These are phyloP conservation scores for Acanthoscelides obtectus DNA, from an alignment of 2,888 invertebrate genomes.

Conservation along the genomic window DNA sequence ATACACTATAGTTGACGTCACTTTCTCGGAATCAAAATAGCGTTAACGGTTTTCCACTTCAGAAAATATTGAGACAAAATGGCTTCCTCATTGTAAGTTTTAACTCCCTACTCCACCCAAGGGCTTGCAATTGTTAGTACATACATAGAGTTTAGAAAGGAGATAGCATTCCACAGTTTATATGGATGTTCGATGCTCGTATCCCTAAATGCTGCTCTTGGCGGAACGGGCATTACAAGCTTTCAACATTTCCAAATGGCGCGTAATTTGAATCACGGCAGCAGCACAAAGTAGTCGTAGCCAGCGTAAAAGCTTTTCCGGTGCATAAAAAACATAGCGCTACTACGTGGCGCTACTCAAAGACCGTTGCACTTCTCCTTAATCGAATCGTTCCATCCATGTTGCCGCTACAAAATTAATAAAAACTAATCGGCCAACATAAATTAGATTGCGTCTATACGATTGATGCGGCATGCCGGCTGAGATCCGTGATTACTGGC, in stretches of 20 bases:
- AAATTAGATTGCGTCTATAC: background rate
- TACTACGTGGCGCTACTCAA: background rate
- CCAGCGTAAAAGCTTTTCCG: background rate
- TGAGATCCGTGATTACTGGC: background rate
- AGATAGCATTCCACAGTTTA: too few relatives aligned
- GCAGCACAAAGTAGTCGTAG: background rate
- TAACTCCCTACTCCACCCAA: too few relatives aligned
- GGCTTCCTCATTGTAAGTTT: too few relatives aligned
- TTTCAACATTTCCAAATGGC: background rate
- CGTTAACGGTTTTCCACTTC: too few relatives aligned
- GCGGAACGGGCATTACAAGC: too few relatives aligned
- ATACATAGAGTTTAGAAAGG: too few relatives aligned
- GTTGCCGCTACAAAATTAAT: background rate
- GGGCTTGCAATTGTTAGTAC: too few relatives aligned
- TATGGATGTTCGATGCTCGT: too few relatives aligned
- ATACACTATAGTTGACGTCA: too few relatives aligned
- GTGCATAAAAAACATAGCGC: background rate
- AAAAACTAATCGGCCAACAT: background rate
- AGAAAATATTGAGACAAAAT: too few relatives aligned
- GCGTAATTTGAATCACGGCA: background rate
- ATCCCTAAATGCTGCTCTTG: too few relatives aligned
- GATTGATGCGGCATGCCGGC: background rate
- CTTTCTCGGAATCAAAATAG: too few relatives aligned
- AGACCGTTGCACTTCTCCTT: background rate
- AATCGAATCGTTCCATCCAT: background rate